These are phyloP conservation scores for Arctopsyche grandis DNA, from an alignment of 1,140 invertebrate species.

Conservation along the genomic window DNA sequence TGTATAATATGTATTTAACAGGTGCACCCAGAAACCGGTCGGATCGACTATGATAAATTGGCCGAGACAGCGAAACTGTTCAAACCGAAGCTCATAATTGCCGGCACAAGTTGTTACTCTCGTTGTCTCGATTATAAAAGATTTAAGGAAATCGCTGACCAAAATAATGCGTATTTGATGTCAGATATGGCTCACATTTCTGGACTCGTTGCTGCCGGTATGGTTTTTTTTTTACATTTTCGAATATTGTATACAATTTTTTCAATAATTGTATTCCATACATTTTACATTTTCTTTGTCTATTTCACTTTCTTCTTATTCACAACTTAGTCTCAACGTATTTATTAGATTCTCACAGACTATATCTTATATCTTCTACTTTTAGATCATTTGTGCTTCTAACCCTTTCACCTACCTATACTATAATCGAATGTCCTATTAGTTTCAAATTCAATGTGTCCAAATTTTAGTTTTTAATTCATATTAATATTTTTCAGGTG, in stretches of 20 bases:
- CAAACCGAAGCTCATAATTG: conserved; percentile 93
- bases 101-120: conserved; percentile 91
- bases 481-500: conserved; percentile 59
- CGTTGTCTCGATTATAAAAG: conserved; percentile 87
- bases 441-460: no score
- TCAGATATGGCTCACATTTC: conserved; percentile 97
- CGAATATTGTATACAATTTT: conserved; percentile 29
- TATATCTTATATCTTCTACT: no score
- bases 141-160: conserved; percentile 90
- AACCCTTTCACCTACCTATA: no score
- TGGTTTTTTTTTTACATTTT: neutral
- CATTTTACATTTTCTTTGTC: neutral
- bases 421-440: no score
- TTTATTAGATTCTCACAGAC: no score
- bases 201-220: conserved; percentile 88
- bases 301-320: no score
- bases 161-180: conserved; percentile 88
- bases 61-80: conserved; percentile 86
- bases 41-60: conserved; percentile 95
- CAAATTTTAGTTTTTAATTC: neutral
- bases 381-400: no score
- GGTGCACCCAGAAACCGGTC: conserved; percentile 82
- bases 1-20: conserved; percentile 55
- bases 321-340: no score
- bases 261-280: no score